Evolutionary conservation across 2,797 vertebrate genomes (phyloP).

Genomic region (Urocyon cinereoargenteus): DNA sequence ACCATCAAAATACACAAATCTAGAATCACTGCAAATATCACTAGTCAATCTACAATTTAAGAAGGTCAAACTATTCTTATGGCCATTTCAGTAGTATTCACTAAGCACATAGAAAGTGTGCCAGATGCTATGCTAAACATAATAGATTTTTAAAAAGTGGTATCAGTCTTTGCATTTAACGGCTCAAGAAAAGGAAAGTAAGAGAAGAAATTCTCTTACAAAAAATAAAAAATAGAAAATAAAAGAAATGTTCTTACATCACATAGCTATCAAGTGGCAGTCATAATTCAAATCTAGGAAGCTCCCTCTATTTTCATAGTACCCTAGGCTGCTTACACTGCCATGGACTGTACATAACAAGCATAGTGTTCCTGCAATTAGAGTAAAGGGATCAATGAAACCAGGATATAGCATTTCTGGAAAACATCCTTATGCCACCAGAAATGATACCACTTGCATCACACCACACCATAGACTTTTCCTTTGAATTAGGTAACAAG

Average conservation of each 20-base stretch:
- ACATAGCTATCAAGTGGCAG: neutral
- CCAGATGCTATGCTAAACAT: neutral
- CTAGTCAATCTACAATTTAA: neutral
- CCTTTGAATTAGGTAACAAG: neutral
- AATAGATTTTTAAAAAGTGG: neutral
- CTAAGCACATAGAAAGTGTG: neutral
- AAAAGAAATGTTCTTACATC: constrained; percentile 8
- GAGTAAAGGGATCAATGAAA: neutral
- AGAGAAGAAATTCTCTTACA: neutral
- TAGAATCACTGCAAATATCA: constrained; percentile 37
- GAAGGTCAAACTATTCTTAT: neutral
- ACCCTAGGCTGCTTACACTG: neutral
- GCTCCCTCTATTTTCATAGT: neutral
- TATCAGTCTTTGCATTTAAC: neutral
- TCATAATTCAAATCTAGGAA: neutral
- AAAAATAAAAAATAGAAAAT: no score
- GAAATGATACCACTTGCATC: neutral
- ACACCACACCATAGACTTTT: neutral
- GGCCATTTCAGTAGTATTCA: neutral
- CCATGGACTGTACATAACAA: neutral
- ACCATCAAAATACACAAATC: neutral
- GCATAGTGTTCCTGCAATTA: neutral
- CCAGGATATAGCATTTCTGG: neutral
- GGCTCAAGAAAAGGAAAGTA: neutral
- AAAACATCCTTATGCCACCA: neutral